Evolutionary conservation across 2,888 invertebrate species (phyloP).

Genomic region (Orthosia cruda): DNA sequence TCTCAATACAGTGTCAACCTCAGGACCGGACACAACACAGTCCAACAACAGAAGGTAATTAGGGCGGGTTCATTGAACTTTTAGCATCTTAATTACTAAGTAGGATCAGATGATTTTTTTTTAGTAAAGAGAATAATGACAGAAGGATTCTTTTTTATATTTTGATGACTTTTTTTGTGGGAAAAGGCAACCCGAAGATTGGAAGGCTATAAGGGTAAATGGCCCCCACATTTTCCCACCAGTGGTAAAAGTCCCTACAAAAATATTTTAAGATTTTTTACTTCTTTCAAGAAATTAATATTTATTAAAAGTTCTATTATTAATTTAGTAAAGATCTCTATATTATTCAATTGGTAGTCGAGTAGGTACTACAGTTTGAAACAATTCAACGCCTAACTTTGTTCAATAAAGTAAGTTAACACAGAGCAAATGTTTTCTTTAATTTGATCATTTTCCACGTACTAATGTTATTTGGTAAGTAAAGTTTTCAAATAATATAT

Average conservation of each 20-base stretch:
- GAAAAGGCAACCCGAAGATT: too few species aligned
- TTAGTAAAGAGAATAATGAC: too few species aligned
- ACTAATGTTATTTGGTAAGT: background rate
- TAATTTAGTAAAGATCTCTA: too few species aligned
- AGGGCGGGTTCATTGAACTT: background rate
- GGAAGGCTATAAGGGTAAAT: too few species aligned
- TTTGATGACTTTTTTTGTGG: too few species aligned
- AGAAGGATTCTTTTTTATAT: too few species aligned
- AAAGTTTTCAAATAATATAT: background rate
- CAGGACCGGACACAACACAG: slow-evolving; percentile 35
- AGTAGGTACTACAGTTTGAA: background rate
- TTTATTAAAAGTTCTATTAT: too few species aligned
- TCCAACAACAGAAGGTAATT: slow-evolving; percentile 38
- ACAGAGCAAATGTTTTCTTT: slow-evolving; percentile 3
- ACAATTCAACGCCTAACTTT: background rate
- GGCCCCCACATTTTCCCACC: too few species aligned
- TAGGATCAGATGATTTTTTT: background rate
- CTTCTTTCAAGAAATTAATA: too few species aligned
- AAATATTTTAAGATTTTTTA: too few species aligned
- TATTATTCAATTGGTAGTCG: too few species aligned
- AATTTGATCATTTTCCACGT: slow-evolving; percentile 9
- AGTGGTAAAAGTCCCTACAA: too few species aligned
- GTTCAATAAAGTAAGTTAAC: background rate
- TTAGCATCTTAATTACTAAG: slow-evolving; percentile 10
- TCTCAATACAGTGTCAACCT: slow-evolving; percentile 48